These are phyloP conservation scores for Mungos mungo DNA, from an alignment of 2,113 vertebrate genomes.

Conservation along the genomic window DNA sequence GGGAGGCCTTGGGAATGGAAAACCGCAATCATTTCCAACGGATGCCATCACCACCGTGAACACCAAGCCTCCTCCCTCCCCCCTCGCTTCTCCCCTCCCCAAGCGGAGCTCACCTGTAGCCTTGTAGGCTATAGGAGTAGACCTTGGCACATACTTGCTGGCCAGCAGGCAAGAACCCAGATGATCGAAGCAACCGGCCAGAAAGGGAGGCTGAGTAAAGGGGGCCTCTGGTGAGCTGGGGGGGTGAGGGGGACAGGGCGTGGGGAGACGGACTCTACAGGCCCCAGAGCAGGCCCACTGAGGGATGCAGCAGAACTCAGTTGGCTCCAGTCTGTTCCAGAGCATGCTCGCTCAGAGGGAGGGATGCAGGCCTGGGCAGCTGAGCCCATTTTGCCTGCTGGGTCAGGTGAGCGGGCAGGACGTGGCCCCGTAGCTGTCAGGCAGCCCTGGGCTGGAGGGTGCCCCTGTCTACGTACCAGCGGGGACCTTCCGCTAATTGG, in stretches of 20 bases:
- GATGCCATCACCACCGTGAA: neutral
- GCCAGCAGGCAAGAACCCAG: conserved; percentile 85
- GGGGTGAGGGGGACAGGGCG: neutral
- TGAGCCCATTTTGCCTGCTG: neutral
- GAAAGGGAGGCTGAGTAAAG: conserved; percentile 82
- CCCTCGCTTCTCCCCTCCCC: rapidly evolving
- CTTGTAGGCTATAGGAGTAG: conserved; percentile 84
- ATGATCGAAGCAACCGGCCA: conserved; percentile 84
- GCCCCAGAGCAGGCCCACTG: neutral
- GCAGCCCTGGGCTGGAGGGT: neutral
- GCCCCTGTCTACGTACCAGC: neutral
- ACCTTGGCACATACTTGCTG: conserved; percentile 89
- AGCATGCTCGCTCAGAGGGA: neutral
- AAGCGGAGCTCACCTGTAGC: conserved; percentile 86
- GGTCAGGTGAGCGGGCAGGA: neutral
- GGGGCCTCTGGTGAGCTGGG: conserved; percentile 32
- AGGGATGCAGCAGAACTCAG: neutral
- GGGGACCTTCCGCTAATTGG: neutral
- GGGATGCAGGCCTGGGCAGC: neutral
- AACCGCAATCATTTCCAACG: neutral
- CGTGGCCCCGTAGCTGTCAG: neutral
- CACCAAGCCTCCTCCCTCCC: rapidly evolving
- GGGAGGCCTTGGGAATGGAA: neutral
- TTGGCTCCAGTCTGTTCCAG: neutral
- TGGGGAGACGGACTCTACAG: neutral